Evolutionary conservation across 2,797 vertebrate genomes (phyloP).

Genomic region (Cirrhinus mrigala): DNA sequence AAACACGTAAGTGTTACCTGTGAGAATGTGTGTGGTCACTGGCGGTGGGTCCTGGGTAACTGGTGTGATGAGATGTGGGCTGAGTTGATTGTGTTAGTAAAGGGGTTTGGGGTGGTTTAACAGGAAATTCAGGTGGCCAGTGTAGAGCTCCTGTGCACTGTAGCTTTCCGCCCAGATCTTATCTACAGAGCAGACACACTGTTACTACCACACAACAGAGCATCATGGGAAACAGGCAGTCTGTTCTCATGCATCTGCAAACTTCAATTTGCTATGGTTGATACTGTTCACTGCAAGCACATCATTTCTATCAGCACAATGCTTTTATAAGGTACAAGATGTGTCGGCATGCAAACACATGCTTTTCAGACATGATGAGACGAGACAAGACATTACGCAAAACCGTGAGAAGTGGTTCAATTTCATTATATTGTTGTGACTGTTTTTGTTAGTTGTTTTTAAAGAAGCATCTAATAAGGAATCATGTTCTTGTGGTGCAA

Average conservation of each 20-base stretch:
- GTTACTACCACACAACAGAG: conserved; percentile 47
- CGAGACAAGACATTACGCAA: conserved; percentile 21
- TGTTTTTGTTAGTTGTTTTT: neutral
- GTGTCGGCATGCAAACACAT: conserved; percentile 55
- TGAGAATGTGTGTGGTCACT: conserved; percentile 41
- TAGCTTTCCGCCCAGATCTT: conserved; percentile 96
- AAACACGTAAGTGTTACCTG: conserved; percentile 45
- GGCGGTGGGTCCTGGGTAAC: conserved; percentile 77
- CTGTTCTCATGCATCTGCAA: conserved; percentile 41
- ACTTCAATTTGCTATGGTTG: neutral
- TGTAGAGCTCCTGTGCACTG: conserved; percentile 98
- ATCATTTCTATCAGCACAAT: conserved; percentile 24
- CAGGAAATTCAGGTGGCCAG: conserved; percentile 94
- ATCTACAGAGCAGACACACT: conserved; percentile 77
- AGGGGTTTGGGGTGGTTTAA: conserved; percentile 69
- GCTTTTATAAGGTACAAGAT: conserved; percentile 40
- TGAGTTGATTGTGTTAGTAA: conserved; percentile 78
- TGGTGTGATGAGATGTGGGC: conserved; percentile 88
- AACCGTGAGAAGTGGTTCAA: neutral
- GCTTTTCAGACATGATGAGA: conserved; percentile 32
- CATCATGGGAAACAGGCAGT: neutral
- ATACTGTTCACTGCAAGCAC: conserved; percentile 9
- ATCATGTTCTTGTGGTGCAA: neutral
- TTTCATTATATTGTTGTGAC: neutral
- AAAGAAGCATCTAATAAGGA: neutral